Evolutionary conservation across 2,113 vertebrate genomes (phyloP), one percentile per base, ranked within the genome.

Genomic region (Silurus meridionalis): DNA sequence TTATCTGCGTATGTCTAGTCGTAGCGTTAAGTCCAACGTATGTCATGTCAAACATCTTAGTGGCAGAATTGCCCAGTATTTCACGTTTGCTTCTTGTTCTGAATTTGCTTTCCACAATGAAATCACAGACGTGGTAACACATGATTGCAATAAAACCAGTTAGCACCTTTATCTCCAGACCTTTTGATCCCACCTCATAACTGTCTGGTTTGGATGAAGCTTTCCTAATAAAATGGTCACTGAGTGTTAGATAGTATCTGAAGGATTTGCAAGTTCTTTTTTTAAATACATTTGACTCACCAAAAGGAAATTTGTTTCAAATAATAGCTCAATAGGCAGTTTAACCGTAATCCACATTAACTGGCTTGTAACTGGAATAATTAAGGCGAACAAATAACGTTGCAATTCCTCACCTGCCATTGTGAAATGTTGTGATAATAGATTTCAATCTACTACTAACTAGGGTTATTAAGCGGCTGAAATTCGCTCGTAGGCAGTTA

Each of bases 381-480:
- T 23, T 61, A 46, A 61, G 37, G 57, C 9, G 53, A 58, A 80
- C 15, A 60, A 80, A 77, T 55, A 23, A 6, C 2, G 53, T 83
- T 83, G 21, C 14, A 8, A n/a, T 58, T 83, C 46, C 21, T 19
- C 66, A 72, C 19, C 4, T 53, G 28, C 71, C 23, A 57, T 6
- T 13, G n/a, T 83, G 25, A 71, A 69, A 55, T 21, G n/a, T 71
- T 83, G 52, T 57, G 52, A 19, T 53, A 69, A 55, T 69, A 69
- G 6, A 55, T 71, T 66, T 83, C 19, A 37, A 67, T 83, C 9
- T 71, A 58, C 25, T 23, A 21, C 28, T 71, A 48, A 83, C 60
- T 58, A 71, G 82, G 64, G 53, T 69, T 71, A 21, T 69, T 71
- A 71, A 83, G 72, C 52, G 72, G 82, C 52, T 83, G 57, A 46